Conservation (phyloP, 2,113 vertebrate species). For the Sylvietta virens region DNA sequence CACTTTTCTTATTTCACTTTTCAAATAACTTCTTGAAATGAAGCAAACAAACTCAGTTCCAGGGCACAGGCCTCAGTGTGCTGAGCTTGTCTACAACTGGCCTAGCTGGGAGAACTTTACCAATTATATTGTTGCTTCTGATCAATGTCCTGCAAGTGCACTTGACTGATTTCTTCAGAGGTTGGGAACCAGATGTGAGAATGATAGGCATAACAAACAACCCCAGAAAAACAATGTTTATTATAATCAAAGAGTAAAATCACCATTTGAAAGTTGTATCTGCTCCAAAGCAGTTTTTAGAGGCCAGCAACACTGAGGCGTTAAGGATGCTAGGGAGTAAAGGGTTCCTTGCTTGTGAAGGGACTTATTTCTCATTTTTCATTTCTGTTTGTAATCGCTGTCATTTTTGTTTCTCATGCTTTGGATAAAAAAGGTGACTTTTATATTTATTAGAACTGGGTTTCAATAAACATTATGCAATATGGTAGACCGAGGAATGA, state of each 20-base stretch:
- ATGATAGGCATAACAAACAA: neutral
- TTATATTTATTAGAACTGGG: slow-evolving; percentile 78
- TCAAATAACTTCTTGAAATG: neutral
- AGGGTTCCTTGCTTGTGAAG: neutral
- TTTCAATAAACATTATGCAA: slow-evolving; percentile 83
- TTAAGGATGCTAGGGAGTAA: neutral
- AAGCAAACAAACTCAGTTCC: neutral
- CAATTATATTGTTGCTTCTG: neutral
- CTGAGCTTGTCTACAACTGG: neutral
- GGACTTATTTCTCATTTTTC: slow-evolving; percentile 68
- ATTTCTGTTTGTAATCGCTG: slow-evolving; percentile 79
- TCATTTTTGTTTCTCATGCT: slow-evolving; percentile 78
- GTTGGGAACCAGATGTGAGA: neutral
- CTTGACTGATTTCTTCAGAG: neutral
- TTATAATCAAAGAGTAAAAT: slow-evolving; percentile 13
- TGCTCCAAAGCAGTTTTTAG: neutral
- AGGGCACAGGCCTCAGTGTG: neutral
- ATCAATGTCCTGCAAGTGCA: neutral
- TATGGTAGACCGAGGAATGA: slow-evolving; percentile 72
- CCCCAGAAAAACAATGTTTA: neutral
- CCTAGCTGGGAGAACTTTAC: neutral
- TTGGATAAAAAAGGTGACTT: slow-evolving; percentile 75
- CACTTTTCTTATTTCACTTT: neutral
- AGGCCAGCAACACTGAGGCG: neutral
- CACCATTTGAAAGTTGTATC: neutral